Evolutionary conservation across 2,797 vertebrate genomes (phyloP).

Genomic region (Tragelaphus eurycerus): DNA sequence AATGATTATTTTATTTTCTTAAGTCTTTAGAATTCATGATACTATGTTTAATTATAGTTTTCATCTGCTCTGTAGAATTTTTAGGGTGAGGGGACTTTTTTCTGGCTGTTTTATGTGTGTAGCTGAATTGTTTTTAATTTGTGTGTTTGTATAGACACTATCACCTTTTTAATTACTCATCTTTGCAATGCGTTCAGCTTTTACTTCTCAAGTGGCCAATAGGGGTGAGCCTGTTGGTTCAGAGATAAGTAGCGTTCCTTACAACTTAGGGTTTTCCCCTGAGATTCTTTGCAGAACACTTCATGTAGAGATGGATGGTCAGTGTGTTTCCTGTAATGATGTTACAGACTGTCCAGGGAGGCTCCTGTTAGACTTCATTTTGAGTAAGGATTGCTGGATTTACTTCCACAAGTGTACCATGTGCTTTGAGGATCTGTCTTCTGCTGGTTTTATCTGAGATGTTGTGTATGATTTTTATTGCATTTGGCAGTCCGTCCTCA

Average conservation of each 20-base stretch:
- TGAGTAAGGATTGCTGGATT: neutral
- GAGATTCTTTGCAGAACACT: neutral
- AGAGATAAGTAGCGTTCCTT: neutral
- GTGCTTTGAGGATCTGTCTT: neutral
- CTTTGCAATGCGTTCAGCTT: neutral
- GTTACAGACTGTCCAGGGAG: neutral
- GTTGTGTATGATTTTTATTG: neutral
- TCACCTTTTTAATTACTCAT: neutral
- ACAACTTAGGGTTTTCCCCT: neutral
- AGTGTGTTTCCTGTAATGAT: neutral
- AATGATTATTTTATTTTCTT: neutral
- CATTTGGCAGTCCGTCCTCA: neutral
- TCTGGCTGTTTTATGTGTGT: neutral
- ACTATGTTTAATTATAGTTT: neutral
- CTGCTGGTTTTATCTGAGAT: neutral
- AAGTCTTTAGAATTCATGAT: neutral
- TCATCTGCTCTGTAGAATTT: neutral
- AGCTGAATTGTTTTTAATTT: neutral
- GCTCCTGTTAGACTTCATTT: neutral
- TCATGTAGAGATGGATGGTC: neutral
- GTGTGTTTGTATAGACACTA: neutral
- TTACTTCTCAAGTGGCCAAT: neutral
- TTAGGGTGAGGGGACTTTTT: neutral
- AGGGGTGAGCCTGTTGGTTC: neutral
- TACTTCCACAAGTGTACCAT: neutral